Base-by-base conservation (phyloP, 2,888 invertebrate species). In the Synanthedon andrenaeformis region DNA sequence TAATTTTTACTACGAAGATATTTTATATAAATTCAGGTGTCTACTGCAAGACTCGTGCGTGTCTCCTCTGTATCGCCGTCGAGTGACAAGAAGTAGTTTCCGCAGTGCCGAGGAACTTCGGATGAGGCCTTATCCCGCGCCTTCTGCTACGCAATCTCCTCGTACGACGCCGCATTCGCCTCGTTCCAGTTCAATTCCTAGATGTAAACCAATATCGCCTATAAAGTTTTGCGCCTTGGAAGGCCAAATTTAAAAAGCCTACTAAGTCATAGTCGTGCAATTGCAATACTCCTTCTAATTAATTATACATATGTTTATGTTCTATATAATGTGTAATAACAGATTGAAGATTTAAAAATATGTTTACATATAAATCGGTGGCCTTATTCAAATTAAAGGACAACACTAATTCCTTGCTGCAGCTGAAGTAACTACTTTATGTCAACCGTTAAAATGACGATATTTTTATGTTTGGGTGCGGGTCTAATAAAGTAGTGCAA, bases 51-150 rank as follows among this genome's bases (percentile, higher is more conserved):
- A 85, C 59, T 64, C 80, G 1, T 66, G 75, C 54, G 73, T 81
- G 10, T 77, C 82, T 1, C 77, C 82, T 1, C 59, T 85, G 11
- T 84, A 72, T 60, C 69, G 79, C 19, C 69, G 79, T n/a, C 74
- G 87, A 3, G 72, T 71, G 42, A 72, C 67, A 3, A 78, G 80
- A 4, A 70, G 66, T 41, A 71, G 79, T 0, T 79, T 82, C 63
- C 76, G 83, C 54, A 86, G 84, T 53, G 73, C 82, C 19, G 86
- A 86, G 57, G 86, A 86, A 55, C 63, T 86, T 3, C 72, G 86
- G 4, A 62, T 71, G 35, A 72, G 83, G 3, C 85, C 85, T 0
- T 83, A 83, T 49, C 72, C 74, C 8, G 3, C 13, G 53, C 63
- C n/a, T 23, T 13, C 17, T 3, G 65, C 35, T 57, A 61, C 17